Evolutionary conservation across 2,113 vertebrate species (phyloP).

Genomic region (Brevimyrus niger): DNA sequence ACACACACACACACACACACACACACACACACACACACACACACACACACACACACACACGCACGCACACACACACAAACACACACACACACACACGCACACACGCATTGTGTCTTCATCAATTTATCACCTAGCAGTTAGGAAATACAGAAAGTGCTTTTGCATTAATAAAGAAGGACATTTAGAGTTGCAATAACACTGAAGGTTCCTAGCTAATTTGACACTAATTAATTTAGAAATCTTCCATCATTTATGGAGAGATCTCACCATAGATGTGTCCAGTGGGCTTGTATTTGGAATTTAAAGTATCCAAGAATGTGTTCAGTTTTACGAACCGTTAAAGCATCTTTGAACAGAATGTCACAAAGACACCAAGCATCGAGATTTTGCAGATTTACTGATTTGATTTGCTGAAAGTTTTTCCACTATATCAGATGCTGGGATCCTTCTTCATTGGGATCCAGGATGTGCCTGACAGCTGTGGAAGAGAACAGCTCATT

Average conservation of each 20-base stretch:
- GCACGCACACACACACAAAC: too few relatives aligned
- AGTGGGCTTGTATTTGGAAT: neutral
- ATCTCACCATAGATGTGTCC: neutral
- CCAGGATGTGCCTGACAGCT: neutral
- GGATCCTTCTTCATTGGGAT: neutral
- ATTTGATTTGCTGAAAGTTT: neutral
- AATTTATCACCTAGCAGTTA: neutral
- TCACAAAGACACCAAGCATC: neutral
- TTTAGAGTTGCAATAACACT: neutral
- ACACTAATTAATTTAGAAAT: neutral
- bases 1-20: too few relatives aligned
- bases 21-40: too few relatives aligned
- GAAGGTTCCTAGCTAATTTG: neutral
- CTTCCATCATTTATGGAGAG: neutral
- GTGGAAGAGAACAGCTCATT: neutral
- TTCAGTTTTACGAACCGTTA: neutral
- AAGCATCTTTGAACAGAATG: neutral
- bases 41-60: too few relatives aligned
- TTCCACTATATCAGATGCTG: neutral
- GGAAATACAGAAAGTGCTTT: neutral
- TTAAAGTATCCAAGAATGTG: neutral
- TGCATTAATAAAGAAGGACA: neutral
- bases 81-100: too few relatives aligned
- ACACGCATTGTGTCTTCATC: neutral
- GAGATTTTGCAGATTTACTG: neutral